These are phyloP conservation scores for Agelas oroides DNA, from an alignment of 37 sponge, comb jelly and placozoan species.

Conservation along the genomic window DNA sequence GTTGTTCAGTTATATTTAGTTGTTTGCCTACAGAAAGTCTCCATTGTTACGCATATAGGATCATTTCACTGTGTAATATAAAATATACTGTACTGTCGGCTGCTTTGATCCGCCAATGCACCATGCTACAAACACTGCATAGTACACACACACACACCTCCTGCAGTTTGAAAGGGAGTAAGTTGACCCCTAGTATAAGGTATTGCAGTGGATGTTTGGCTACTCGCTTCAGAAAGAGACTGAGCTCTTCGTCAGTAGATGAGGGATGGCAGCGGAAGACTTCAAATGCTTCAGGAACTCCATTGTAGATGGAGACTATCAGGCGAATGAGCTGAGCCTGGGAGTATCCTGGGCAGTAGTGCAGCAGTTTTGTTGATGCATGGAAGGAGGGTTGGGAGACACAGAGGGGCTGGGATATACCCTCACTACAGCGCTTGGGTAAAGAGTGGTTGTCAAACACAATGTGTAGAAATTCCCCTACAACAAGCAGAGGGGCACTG, in stretches of 20 bases:
- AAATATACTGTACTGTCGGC: no score
- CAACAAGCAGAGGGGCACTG: slow-evolving; percentile 35
- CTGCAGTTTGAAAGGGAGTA: slow-evolving; percentile 70
- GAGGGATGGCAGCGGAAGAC: slow-evolving; percentile 67
- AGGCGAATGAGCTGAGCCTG: slow-evolving; percentile 58
- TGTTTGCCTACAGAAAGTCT: no score
- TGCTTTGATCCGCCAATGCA: no score
- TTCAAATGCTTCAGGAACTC: slow-evolving; percentile 77
- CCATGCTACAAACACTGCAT: no score
- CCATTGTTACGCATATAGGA: no score
- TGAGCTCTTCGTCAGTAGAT: slow-evolving; percentile 73
- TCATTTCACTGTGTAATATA: no score
- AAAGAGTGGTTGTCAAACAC: slow-evolving; percentile 45
- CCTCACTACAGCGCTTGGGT: background rate
- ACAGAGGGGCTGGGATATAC: background rate
- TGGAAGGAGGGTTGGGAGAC: background rate
- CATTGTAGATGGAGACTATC: slow-evolving; percentile 60
- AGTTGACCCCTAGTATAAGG: slow-evolving; percentile 72
- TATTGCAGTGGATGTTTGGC: slow-evolving; percentile 39
- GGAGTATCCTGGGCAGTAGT: slow-evolving; percentile 48
- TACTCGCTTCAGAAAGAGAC: slow-evolving; percentile 65
- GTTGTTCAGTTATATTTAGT: no score
- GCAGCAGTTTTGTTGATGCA: slow-evolving; percentile 34
- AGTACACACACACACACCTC: no score
- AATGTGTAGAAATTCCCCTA: slow-evolving; percentile 46